These are phyloP conservation scores for Falco biarmicus DNA, from an alignment of 2,797 vertebrate genomes.

Conservation along the genomic window DNA sequence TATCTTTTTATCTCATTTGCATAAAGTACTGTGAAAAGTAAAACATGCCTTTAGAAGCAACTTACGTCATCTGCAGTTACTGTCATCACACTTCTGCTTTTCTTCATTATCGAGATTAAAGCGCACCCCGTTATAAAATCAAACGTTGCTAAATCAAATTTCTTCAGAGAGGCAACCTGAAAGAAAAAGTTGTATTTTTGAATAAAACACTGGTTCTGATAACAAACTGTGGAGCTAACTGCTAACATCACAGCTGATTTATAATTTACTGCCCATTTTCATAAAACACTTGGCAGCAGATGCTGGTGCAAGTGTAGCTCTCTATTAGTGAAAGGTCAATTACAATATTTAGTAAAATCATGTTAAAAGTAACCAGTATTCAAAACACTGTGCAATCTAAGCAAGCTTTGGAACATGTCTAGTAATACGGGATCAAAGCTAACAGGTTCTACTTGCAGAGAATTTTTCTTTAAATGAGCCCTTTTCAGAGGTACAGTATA, in stretches of 20 bases:
- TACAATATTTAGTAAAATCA: not conserved
- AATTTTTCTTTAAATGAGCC: not conserved
- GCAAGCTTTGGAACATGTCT: not conserved
- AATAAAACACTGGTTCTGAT: not conserved
- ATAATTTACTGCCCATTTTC: not conserved
- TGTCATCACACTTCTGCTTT: slow-evolving; percentile 91
- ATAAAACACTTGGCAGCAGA: not conserved
- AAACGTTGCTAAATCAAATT: not conserved
- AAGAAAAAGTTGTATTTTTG: not conserved
- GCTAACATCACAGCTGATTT: not conserved
- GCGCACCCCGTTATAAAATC: not conserved
- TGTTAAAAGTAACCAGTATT: not conserved
- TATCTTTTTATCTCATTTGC: not conserved
- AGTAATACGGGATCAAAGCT: not conserved
- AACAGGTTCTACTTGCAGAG: not conserved
- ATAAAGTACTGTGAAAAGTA: not conserved
- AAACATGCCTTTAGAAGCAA: not conserved
- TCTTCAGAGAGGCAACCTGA: slow-evolving; percentile 31
- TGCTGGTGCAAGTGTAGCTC: not conserved
- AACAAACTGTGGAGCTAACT: not conserved
- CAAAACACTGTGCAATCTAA: not conserved
- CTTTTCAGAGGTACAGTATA: not conserved
- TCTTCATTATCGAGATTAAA: slow-evolving; percentile 86
- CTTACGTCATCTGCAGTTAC: slow-evolving; percentile 89
- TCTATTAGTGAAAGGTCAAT: not conserved